Conservation (phyloP, 2,888 invertebrate genomes). For the Therioaphis trifolii region DNA sequence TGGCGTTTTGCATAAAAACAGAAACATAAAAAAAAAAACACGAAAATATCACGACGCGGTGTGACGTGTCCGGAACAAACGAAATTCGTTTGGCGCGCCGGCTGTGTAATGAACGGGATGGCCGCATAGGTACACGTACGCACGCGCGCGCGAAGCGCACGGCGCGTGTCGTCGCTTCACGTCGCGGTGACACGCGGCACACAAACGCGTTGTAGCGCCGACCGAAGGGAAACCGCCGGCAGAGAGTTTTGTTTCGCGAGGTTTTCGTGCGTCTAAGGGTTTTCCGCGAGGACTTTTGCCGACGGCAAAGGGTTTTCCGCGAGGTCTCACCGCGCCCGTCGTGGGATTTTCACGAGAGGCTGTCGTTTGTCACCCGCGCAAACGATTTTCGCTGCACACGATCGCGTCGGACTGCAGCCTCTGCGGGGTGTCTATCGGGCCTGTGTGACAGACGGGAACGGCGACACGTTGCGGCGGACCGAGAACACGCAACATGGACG, state of each 20-base stretch:
- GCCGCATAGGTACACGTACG: background rate
- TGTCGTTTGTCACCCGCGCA: too few relatives aligned
- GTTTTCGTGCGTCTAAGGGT: too few relatives aligned
- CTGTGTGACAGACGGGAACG: too few relatives aligned
- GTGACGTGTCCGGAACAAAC: background rate
- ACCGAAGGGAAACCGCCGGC: too few relatives aligned
- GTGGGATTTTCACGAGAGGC: too few relatives aligned
- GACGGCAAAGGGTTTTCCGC: too few relatives aligned
- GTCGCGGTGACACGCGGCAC: too few relatives aligned
- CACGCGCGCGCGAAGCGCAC: background rate
- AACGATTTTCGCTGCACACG: too few relatives aligned
- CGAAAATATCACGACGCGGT: background rate
- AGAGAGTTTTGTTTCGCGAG: background rate
- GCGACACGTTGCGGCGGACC: background rate
- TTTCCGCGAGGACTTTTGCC: too few relatives aligned
- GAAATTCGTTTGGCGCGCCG: conserved; percentile 41
- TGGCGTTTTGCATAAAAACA: background rate
- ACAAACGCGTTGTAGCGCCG: too few relatives aligned
- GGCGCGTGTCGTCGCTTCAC: background rate
- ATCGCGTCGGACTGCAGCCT: background rate
- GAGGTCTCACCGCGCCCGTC: background rate
- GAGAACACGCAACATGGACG: background rate
- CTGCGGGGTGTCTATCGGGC: too few relatives aligned
- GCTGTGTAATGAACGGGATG: conserved; percentile 38
- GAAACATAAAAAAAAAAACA: background rate